phyloP scores from a whole-genome alignment of 2,797 vertebrate species.

The Falco novaeseelandiae region DNA sequence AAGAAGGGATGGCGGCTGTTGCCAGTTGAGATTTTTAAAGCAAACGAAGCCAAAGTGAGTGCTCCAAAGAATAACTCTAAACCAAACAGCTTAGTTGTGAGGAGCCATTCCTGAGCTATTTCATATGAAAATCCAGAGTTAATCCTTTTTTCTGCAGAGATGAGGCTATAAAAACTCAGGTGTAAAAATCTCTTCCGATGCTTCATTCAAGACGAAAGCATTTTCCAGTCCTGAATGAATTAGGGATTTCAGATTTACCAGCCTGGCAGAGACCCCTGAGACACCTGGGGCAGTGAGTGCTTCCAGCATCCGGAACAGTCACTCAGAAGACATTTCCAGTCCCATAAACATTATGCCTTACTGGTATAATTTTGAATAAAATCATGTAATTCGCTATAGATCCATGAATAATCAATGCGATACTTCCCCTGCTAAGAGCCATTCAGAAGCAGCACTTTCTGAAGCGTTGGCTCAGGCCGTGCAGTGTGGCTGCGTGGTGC shows the following conservation, averaged over 20 bases:
- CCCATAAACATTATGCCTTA: not conserved
- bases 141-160: not conserved
- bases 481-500: rapidly evolving
- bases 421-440: constrained; percentile 16
- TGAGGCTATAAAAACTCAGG: constrained; percentile 1
- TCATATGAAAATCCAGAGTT: not conserved
- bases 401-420: constrained; percentile 14
- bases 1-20: not conserved
- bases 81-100: not conserved
- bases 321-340: constrained; percentile 40
- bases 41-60: not conserved
- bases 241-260: constrained; percentile 37
- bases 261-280: constrained; percentile 25
- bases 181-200: not conserved
- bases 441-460: not conserved
- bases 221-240: constrained; percentile 19
- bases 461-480: not conserved
- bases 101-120: not conserved
- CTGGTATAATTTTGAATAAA: constrained; percentile 38
- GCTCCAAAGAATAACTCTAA: not conserved
- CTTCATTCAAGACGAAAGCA: not conserved
- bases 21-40: not conserved
- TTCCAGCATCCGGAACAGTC: constrained; percentile 32
- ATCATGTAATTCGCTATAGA: not conserved
- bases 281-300: not conserved